phyloP scores from a whole-genome alignment of 2,888 invertebrate genomes.

The Baronia brevicornis region DNA sequence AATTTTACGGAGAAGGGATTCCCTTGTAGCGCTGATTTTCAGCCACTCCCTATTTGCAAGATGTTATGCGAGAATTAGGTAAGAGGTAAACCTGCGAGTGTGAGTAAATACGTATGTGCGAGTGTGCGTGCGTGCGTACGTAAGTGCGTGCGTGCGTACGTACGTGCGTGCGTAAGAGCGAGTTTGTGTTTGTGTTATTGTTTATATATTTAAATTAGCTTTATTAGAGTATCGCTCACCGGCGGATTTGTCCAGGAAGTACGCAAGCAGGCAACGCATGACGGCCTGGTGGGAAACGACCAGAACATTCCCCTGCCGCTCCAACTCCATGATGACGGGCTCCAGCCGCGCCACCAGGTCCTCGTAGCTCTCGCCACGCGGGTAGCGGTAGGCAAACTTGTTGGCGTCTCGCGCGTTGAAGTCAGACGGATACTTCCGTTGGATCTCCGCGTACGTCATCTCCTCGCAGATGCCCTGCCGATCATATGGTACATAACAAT shows the following conservation, averaged over 20 bases:
- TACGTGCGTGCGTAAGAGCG: too few relatives aligned
- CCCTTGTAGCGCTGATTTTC: too few relatives aligned
- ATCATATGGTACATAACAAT: too few relatives aligned
- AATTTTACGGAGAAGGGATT: too few relatives aligned
- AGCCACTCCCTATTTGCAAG: too few relatives aligned
- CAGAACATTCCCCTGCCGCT: conserved; percentile 95
- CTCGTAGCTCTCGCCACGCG: conserved; percentile 96
- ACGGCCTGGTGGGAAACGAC: conserved; percentile 99
- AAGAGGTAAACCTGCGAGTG: too few relatives aligned
- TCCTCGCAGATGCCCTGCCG: conserved; percentile 99
- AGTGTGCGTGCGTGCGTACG: too few relatives aligned
- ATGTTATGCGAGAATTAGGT: too few relatives aligned
- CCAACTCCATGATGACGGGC: conserved; percentile 99
- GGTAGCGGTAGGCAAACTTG: conserved; percentile 96
- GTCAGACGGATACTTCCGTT: conserved; percentile 94
- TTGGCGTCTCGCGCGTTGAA: conserved; percentile 96
- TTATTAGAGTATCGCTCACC: conserved; percentile 74
- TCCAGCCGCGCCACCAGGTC: conserved; percentile 97
- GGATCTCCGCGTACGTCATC: conserved; percentile 98
- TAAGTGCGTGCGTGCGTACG: too few relatives aligned
- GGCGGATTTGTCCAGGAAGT: conserved; percentile 96
- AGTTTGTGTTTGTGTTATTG: not conserved
- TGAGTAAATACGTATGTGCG: too few relatives aligned
- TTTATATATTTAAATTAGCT: not conserved
- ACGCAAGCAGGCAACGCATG: conserved; percentile 95